Percentiles rank a stretch among this genome's conserved stretches.
phyloP scores from a whole-genome alignment of 2,113 vertebrate genomes.

The Calyptommatus sinebrachiatus region DNA sequence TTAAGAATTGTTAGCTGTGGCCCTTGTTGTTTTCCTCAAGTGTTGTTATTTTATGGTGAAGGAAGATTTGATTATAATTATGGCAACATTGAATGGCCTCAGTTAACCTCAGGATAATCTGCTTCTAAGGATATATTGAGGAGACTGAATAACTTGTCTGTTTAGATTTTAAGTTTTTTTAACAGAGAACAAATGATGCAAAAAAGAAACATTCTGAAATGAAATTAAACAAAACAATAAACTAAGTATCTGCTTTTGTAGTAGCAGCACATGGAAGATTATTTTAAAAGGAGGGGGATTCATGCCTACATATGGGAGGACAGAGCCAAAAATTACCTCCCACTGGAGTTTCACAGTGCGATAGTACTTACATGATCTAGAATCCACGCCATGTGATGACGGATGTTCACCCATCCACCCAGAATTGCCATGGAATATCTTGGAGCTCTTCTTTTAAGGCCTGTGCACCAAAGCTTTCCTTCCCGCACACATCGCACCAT shows the following conservation, averaged over 20 bases:
- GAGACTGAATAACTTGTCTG: background rate
- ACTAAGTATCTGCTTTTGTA: background rate
- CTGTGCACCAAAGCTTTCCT: too few relatives aligned
- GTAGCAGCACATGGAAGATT: background rate
- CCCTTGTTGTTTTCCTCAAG: background rate
- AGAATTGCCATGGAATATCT: too few relatives aligned
- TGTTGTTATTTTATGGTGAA: background rate
- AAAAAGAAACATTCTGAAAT: background rate
- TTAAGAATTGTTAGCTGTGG: background rate
- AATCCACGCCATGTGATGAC: too few relatives aligned
- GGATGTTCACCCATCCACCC: too few relatives aligned
- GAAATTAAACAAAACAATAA: background rate
- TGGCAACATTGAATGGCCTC: background rate
- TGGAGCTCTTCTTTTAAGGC: too few relatives aligned
- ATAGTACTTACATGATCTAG: too few relatives aligned
- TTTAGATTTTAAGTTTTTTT: constrained; percentile 13
- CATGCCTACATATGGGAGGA: too few relatives aligned
- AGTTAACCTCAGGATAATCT: constrained; percentile 11
- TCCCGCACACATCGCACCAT: too few relatives aligned
- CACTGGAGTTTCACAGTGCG: too few relatives aligned
- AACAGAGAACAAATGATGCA: background rate
- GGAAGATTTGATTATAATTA: constrained; percentile 14
- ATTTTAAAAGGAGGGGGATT: background rate
- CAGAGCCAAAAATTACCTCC: too few relatives aligned
- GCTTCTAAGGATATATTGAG: background rate